Evolutionary conservation across 2,113 vertebrate species (phyloP).

Genomic region (Elgaria multicarinata): DNA sequence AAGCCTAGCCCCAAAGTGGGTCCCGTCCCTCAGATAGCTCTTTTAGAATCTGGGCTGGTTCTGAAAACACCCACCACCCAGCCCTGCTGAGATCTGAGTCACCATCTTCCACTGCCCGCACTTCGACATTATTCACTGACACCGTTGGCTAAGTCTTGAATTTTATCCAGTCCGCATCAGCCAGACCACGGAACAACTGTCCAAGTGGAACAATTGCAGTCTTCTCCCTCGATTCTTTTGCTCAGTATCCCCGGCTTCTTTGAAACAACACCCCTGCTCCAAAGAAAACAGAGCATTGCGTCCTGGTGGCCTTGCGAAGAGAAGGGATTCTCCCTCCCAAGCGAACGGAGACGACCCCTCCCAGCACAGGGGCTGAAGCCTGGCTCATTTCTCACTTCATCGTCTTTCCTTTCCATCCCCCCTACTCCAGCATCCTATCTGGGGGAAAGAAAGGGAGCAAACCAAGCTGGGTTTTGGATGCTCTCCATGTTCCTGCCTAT

Average conservation of each 20-base stretch:
- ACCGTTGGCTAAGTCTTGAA: neutral
- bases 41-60: no score
- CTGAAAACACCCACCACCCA: no score
- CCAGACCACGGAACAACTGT: neutral
- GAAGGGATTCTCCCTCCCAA: neutral
- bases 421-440: neutral
- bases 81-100: no score
- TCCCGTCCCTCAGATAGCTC: no score
- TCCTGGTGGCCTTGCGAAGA: neutral
- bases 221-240: neutral
- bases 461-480: neutral
- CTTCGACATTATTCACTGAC: no score
- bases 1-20: no score
- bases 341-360: neutral
- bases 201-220: neutral
- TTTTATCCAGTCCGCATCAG: neutral
- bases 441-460: neutral
- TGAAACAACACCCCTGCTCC: neutral
- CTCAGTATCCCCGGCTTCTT: neutral
- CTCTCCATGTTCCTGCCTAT: neutral
- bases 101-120: no score
- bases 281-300: neutral
- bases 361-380: neutral
- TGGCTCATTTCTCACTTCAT: neutral
- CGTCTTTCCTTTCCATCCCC: neutral